Base-by-base conservation (phyloP, 2,888 invertebrate species). In the Pammene fasciana region DNA sequence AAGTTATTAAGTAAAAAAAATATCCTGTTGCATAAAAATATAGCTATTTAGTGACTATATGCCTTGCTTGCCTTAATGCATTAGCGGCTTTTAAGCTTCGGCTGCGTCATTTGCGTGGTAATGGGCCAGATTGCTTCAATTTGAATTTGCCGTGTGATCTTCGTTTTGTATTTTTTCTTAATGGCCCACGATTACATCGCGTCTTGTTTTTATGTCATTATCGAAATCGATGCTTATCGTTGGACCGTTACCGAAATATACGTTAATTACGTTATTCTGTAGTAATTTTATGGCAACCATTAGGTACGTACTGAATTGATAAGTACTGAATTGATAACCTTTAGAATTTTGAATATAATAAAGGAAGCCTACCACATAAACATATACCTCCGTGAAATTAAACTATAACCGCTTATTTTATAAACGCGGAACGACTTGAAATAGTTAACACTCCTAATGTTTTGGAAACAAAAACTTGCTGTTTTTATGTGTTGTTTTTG, bases 31-130 rank as follows among this genome's bases (percentile, higher is more conserved):
- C 26, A 13, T 43, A 43, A 57, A 36, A 57, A 59, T 16, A 45
- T 56, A 43, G 10, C 10, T 7, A 48, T 66, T 68, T 50, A 60
- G 59, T 57, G 59, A 45, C 48, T 10, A 38, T 41, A 61, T 61
- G 50, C 50, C 50, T 60, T 26, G 26, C 26, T 50, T 61, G 62
- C 62, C 62, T 62, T 52, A 62, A 62, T 83, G 80, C 87, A 88
- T 89, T 88, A 89, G 86, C 79, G 79, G 87, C 89, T 89, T 87
- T 88, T 85, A 87, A 52, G 84, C 76, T 81, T 84, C 86, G 83
- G 82, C 81, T 77, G 79, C 82, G 85, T 86, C 89, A 87, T 88
- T 89, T 86, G 86, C 82, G 78, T 82, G 73, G 84, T 89, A 89
- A 89, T 89, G 85, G 85, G 72, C 75, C 79, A 76, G 86, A 87